Conservation (phyloP, 1,140 invertebrate genomes). For the Anastrepha obliqua region DNA sequence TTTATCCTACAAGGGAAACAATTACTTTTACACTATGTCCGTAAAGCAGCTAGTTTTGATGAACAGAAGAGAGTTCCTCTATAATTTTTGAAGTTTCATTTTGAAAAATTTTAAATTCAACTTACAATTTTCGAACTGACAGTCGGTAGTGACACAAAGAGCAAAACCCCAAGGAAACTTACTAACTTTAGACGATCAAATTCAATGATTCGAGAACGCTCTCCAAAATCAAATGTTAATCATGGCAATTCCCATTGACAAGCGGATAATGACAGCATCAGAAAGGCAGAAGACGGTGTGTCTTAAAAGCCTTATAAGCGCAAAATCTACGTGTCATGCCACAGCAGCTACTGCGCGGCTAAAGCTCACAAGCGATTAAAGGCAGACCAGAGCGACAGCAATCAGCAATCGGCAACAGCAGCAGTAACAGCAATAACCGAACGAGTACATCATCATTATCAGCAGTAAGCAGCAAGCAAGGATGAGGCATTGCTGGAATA, state of each 20-base stretch:
- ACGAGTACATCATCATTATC: slow-evolving; percentile 33
- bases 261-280: slow-evolving; percentile 44
- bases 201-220: neutral
- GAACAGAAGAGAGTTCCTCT: too few relatives aligned
- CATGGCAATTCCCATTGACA: slow-evolving; percentile 34
- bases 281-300: neutral
- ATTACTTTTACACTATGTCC: too few relatives aligned
- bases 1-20: too few relatives aligned
- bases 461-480: neutral
- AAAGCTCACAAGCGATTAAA: slow-evolving; percentile 20
- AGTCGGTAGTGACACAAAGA: too few relatives aligned
- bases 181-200: too few relatives aligned
- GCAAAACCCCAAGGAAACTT: too few relatives aligned
- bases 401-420: neutral
- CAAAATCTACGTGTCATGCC: slow-evolving; percentile 29
- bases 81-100: too few relatives aligned
- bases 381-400: neutral
- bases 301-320: slow-evolving; percentile 44
- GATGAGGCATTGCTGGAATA: neutral
- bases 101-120: too few relatives aligned
- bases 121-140: too few relatives aligned
- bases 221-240: slow-evolving; percentile 38
- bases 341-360: neutral
- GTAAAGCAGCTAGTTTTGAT: too few relatives aligned
- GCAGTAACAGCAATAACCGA: neutral